Conservation (phyloP, 2,888 invertebrate species). For the Yponomeuta evonymella region DNA sequence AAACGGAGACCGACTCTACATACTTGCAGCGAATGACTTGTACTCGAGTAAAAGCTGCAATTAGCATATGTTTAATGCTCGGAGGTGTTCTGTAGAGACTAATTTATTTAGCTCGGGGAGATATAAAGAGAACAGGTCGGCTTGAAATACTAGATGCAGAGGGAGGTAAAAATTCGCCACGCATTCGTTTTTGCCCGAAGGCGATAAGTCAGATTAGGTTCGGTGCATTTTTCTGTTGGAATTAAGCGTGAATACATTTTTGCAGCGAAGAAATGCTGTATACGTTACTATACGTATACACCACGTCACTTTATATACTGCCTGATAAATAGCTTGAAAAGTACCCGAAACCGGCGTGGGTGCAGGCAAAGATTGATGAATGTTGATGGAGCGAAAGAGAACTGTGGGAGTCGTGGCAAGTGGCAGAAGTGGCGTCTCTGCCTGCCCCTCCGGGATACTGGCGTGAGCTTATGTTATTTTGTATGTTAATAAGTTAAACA, state of each 20-base stretch:
- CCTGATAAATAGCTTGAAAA: no score
- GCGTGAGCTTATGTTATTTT: no score
- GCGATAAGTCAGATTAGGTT: neutral
- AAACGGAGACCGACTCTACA: neutral
- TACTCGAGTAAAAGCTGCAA: neutral
- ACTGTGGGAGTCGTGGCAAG: no score
- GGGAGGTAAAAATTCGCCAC: neutral
- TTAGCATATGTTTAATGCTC: constrained; percentile 9
- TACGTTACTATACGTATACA: no score
- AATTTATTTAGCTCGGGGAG: neutral
- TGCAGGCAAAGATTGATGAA: no score
- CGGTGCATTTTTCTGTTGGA: neutral
- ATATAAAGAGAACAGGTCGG: neutral
- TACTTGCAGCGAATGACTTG: neutral
- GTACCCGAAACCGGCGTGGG: no score
- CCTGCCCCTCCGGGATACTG: no score
- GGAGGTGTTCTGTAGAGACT: neutral
- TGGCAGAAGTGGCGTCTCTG: no score
- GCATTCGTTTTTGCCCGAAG: neutral
- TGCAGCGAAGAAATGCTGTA: no score
- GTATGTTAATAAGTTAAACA: no score
- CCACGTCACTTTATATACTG: no score
- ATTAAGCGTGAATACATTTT: neutral
- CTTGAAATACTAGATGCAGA: neutral
- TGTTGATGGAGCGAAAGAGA: no score